Percentiles rank a stretch among this genome's conserved stretches.
These are phyloP conservation scores for Tiliacea aurago DNA, from an alignment of 2,888 invertebrate genomes.

Conservation along the genomic window DNA sequence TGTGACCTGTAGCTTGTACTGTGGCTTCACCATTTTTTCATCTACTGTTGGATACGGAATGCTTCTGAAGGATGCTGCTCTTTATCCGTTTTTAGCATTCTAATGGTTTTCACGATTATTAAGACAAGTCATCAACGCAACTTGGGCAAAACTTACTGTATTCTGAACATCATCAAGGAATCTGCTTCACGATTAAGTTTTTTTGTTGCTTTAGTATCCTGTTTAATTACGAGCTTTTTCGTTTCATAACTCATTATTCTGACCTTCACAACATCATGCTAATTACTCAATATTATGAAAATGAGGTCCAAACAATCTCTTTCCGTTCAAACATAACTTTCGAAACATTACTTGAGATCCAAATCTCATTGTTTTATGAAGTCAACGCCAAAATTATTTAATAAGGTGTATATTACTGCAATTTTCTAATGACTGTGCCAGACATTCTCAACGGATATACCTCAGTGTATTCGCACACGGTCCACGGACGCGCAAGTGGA, in stretches of 20 bases:
- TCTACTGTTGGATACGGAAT: not conserved
- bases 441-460: constrained; percentile 3
- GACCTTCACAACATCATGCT: constrained; percentile 12
- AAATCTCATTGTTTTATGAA: constrained; percentile 24
- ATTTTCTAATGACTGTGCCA: constrained; percentile 13
- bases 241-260: not conserved
- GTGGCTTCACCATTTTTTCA: not conserved
- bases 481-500: not conserved
- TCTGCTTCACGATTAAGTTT: not conserved
- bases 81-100: not conserved
- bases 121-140: not conserved
- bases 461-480: not conserved
- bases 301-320: constrained; percentile 21
- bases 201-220: not conserved
- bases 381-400: constrained; percentile 4
- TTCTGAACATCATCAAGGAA: not conserved
- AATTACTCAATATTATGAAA: constrained; percentile 11
- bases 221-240: not conserved
- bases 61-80: not conserved
- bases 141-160: not conserved
- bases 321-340: constrained; percentile 25
- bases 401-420: constrained; percentile 12
- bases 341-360: constrained; percentile 30
- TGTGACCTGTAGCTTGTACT: not conserved
- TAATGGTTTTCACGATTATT: not conserved